Conservation (phyloP, 2,797 vertebrate species). For the Chromis chromis region DNA sequence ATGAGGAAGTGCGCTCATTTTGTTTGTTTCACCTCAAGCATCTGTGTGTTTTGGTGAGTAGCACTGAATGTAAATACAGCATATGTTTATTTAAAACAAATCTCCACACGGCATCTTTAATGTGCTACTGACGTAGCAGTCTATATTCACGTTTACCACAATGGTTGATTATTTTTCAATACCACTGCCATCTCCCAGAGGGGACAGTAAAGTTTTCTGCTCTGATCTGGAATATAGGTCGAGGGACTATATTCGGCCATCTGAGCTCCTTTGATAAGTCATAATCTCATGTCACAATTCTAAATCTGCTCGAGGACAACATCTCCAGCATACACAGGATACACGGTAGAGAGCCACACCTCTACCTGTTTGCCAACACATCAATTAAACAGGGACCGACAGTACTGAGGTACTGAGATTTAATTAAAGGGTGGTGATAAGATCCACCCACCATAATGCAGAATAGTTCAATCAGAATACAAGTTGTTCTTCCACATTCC, state of each 20-base stretch:
- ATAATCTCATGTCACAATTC: constrained; percentile 64
- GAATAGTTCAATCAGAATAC: background rate
- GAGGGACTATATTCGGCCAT: constrained; percentile 31
- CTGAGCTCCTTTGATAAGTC: constrained; percentile 58
- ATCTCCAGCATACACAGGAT: constrained; percentile 7
- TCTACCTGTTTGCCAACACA: constrained; percentile 8
- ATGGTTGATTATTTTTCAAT: background rate
- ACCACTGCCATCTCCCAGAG: background rate
- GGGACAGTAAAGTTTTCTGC: background rate
- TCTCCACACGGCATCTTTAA: background rate
- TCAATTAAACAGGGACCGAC: background rate
- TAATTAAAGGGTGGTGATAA: background rate
- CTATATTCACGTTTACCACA: background rate
- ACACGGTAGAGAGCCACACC: constrained; percentile 1
- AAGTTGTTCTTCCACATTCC: constrained; percentile 5
- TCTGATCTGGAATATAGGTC: constrained; percentile 42
- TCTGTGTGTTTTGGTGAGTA: background rate
- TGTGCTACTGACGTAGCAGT: background rate
- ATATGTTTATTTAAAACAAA: background rate
- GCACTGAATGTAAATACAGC: background rate
- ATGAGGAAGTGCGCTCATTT: background rate
- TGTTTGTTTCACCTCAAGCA: background rate
- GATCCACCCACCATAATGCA: background rate
- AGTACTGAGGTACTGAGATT: background rate
- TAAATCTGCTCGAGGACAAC: constrained; percentile 48